Base-by-base conservation (phyloP, 1,140 invertebrate species). In the Solenopsis fugax region DNA sequence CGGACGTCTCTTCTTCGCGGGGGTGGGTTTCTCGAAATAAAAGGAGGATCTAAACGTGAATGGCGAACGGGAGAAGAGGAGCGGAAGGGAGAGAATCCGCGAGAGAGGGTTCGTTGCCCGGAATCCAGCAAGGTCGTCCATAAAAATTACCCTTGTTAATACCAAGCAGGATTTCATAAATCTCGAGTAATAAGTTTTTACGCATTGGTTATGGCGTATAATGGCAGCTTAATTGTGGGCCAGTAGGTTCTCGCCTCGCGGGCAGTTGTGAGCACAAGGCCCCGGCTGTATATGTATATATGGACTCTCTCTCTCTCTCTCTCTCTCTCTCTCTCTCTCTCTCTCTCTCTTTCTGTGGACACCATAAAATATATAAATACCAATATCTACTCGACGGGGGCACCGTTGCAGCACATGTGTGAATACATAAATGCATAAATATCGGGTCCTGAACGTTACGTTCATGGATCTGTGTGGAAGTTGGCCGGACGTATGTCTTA, bases 371-470 rank as follows among this genome's bases (percentile, higher is more conserved):
- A 89, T 91, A 93, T 91, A 92, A 91, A 92, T 91, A 92, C 91
- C 88, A 87, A 92, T 90, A 41, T 41, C 41, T 41, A 91, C 91
- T 82, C 92, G 90, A 77, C 92, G 87, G 92, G 89, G 87, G 82
- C 85, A 88, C 72, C 73, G 84, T 76, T 84, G 84, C 62, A 78
- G 88, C 85, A 91, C 88, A 91, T 87, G 87, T 88, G 91, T 89
- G 92, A 93, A 93, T 93, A 92, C 90, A 90, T 89, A 92, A 93
- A 93, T 89, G 91, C 92, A 94, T 93, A 94, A 93, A 93, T 94
- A 94, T 93, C 71, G 62, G 60, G 58, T 48, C 41, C 65, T 67
- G 62, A 48, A 87, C 58, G 41, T 21, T 67, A 65, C 64, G 62
- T 64, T 54, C 37, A 18, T 50, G 81, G 52, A 71, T 21, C 72